phyloP scores from a whole-genome alignment of 2,113 vertebrate genomes.

The Otolemur garnettii region DNA sequence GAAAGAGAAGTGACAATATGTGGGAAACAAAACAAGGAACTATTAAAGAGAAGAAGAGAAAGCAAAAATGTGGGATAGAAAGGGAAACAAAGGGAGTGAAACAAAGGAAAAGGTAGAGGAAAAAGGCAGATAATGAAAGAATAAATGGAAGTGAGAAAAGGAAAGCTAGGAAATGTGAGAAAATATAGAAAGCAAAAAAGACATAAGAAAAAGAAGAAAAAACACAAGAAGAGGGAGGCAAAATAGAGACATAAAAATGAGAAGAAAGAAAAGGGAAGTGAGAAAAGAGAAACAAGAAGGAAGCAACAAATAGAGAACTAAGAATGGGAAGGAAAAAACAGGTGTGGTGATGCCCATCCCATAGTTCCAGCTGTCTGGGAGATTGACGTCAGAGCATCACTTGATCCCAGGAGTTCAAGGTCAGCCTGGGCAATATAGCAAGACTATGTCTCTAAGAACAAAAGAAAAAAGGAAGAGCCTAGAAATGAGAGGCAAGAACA shows the following conservation, averaged over 20 bases:
- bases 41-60: background rate
- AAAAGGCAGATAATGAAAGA: background rate
- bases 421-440: no score
- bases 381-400: no score
- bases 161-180: background rate
- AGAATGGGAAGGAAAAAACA: background rate
- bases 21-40: background rate
- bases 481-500: background rate
- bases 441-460: no score
- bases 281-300: background rate
- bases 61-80: background rate
- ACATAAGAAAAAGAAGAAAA: background rate
- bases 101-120: no score
- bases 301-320: background rate
- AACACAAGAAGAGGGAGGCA: background rate
- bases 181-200: background rate
- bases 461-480: no score
- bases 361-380: rapidly evolving
- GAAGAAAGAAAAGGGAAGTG: background rate
- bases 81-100: background rate
- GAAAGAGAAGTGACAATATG: background rate
- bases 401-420: no score
- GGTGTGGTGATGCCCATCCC: no score
- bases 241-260: background rate
- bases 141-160: background rate